A percentile compares a stretch with the other conserved stretches of the same genome.
Evolutionary conservation across 2,797 vertebrate genomes (phyloP).

Genomic region (Falco berigora): DNA sequence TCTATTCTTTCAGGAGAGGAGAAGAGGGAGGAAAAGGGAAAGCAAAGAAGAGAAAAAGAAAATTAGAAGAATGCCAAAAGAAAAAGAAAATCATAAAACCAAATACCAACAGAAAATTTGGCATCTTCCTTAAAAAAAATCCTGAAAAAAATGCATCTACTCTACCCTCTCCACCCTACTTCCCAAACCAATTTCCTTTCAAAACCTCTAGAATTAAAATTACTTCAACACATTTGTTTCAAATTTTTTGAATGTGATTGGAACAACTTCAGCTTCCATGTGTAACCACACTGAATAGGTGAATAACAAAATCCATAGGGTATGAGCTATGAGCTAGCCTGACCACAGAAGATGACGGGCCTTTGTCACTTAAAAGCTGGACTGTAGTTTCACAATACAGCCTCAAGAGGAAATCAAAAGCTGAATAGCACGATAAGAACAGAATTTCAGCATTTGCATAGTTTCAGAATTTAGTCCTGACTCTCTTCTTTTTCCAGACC

Average conservation of each 20-base stretch:
- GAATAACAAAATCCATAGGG: not conserved
- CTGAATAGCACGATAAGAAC: not conserved
- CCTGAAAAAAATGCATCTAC: not conserved
- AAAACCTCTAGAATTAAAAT: not conserved
- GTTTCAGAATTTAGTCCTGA: not conserved
- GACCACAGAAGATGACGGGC: not conserved
- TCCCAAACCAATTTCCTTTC: not conserved
- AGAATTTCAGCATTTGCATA: not conserved
- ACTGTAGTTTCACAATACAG: not conserved
- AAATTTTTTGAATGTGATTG: not conserved
- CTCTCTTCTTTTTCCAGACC: not conserved
- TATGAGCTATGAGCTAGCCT: not conserved
- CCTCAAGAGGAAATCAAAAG: not conserved
- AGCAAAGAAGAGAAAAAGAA: not conserved
- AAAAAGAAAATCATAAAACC: not conserved
- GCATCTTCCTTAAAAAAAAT: not conserved
- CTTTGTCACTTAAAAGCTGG: not conserved
- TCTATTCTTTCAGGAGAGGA: not conserved
- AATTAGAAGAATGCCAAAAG: not conserved
- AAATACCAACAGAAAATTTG: not conserved
- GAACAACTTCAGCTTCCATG: not conserved
- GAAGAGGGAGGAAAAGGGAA: not conserved
- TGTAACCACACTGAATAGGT: not conserved
- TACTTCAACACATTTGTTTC: not conserved
- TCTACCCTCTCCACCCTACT: not conserved